phyloP scores from a whole-genome alignment of 2,888 invertebrate genomes.

The Nemurella pictetii region DNA sequence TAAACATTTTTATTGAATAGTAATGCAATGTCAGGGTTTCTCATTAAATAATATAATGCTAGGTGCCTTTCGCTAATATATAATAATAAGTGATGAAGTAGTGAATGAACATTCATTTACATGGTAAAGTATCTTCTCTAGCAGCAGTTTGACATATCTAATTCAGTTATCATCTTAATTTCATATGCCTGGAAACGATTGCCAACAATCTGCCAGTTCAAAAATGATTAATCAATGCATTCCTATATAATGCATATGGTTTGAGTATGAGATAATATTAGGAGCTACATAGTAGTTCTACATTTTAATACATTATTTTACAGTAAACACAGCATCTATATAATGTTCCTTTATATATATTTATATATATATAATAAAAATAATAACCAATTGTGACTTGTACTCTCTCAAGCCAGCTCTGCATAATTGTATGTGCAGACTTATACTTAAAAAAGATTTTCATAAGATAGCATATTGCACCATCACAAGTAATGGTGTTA shows the following conservation, averaged over 20 bases:
- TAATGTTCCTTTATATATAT: background rate
- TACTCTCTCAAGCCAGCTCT: background rate
- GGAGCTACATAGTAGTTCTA: conserved; percentile 43
- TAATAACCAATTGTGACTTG: conserved; percentile 16
- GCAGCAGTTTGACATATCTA: conserved; percentile 6
- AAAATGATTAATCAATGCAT: conserved; percentile 6
- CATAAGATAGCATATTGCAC: background rate
- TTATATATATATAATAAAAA: conserved; percentile 26
- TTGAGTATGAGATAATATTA: conserved; percentile 21
- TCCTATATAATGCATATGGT: conserved; percentile 8
- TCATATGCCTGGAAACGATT: background rate
- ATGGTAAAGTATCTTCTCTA: conserved; percentile 15
- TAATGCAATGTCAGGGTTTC: conserved; percentile 1
- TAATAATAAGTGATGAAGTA: conserved; percentile 10
- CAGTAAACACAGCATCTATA: conserved; percentile 50
- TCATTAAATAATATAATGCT: conserved; percentile 1
- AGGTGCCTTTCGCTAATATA: conserved; percentile 1
- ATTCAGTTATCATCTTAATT: background rate
- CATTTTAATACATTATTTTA: conserved; percentile 53
- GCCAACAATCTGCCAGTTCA: conserved; percentile 7
- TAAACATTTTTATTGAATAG: conserved; percentile 9
- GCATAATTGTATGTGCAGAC: background rate
- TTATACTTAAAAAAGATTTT: background rate
- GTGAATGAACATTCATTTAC: conserved; percentile 6
- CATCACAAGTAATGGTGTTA: background rate